phyloP scores from a whole-genome alignment of 2,888 invertebrate genomes.

The Drosophila ezoana region DNA sequence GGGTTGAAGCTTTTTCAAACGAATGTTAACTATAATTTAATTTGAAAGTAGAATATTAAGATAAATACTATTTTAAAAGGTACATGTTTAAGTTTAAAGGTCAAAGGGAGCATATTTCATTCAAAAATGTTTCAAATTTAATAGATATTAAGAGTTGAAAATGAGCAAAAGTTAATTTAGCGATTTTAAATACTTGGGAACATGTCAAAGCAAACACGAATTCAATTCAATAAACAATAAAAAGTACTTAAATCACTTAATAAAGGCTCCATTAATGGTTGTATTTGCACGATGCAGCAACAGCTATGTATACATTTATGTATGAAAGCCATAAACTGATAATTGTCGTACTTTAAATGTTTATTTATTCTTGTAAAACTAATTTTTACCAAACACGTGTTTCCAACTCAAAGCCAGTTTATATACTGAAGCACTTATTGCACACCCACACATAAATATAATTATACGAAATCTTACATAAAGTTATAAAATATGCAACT shows the following conservation, averaged over 20 bases:
- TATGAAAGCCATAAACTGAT: slow-evolving; percentile 1
- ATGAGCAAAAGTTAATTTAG: too few species aligned
- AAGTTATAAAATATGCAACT: slow-evolving; percentile 21
- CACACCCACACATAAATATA: neutral
- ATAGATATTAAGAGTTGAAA: too few species aligned
- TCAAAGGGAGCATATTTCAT: too few species aligned
- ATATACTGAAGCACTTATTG: neutral
- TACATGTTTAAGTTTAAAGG: too few species aligned
- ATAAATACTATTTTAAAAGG: too few species aligned
- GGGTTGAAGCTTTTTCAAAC: too few species aligned
- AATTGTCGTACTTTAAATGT: neutral
- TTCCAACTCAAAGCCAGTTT: slow-evolving; percentile 1
- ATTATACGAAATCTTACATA: neutral
- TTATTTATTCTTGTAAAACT: too few species aligned
- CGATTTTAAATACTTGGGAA: too few species aligned
- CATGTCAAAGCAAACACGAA: neutral
- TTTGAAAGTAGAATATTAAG: too few species aligned
- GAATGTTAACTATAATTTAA: too few species aligned
- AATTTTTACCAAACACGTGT: slow-evolving; percentile 14
- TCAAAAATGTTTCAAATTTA: too few species aligned
- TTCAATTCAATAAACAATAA: slow-evolving; percentile 6
- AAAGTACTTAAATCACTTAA: neutral
- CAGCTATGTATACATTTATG: neutral
- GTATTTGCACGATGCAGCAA: slow-evolving; percentile 18
- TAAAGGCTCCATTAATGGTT: neutral